Base-by-base conservation (phyloP, 2,888 invertebrate genomes). In the Drosophila pseudotalamancana region DNA sequence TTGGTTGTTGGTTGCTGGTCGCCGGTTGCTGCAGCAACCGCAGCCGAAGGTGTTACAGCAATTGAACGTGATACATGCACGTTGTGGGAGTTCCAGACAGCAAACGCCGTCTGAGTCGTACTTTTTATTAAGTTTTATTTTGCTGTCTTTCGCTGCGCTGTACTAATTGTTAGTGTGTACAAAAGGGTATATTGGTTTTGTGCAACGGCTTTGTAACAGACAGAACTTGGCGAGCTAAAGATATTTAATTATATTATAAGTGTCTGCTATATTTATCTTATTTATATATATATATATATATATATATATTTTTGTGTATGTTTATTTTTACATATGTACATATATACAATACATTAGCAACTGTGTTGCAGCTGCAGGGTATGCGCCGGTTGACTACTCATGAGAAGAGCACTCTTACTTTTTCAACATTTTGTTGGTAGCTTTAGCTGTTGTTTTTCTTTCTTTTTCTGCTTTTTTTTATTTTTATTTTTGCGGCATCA, bases 401-500 rank as follows among this genome's bases (percentile, higher is more conserved):
- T 0, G 18, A 4, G 21, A 4, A 4, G 8, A 0, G 19, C 48
- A 48, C 48, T 12, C 40, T 29, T 37, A 35, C 29, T 60, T 57
- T 34, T 63, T 29, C 18, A n/a, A 29, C 27, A 43, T 2, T 6
- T 29, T 43, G 43, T 43, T 43, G 43, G 29, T 12, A n/a, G n/a
- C 29, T 25, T 29, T 61, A 12, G 14, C 9, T 27, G 27, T 43
- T 4, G n/a, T n/a, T 6, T 32, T 14, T 18, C 37, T 40, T 60
- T 57, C 37, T 42, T 46, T 51, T 29, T n/a, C n/a, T n/a, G n/a
- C n/a, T n/a, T n/a, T 73, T 54, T 55, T 62, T 53, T 19, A 34
- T 69, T 55, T 60, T 57, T 75, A 60, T 75, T 65, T 56, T 60
- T 76, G 78, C 77, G 57, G 72, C 56, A 76, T 67, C 72, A 72